phyloP scores from a whole-genome alignment of 2,888 invertebrate species.

The Dicycla oo region DNA sequence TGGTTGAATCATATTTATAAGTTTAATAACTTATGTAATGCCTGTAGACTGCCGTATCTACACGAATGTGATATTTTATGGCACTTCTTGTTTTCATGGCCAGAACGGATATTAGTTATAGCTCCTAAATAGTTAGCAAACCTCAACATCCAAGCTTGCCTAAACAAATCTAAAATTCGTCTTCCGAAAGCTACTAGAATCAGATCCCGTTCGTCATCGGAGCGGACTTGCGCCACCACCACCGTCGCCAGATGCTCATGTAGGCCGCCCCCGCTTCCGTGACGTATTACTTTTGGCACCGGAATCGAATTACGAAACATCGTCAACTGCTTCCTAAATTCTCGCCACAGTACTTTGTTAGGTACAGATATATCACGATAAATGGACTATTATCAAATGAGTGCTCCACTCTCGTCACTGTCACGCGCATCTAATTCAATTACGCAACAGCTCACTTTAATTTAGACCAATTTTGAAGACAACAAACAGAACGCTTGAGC shows the following conservation, averaged over 20 bases:
- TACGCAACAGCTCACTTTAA: slow-evolving; percentile 70
- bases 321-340: slow-evolving; percentile 62
- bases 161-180: slow-evolving; percentile 56
- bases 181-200: slow-evolving; percentile 40
- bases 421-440: slow-evolving; percentile 72
- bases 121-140: slow-evolving; percentile 7
- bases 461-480: slow-evolving; percentile 76
- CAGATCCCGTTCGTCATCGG: slow-evolving; percentile 52
- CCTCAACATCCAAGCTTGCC: slow-evolving; percentile 40
- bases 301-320: slow-evolving; percentile 71
- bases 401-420: slow-evolving; percentile 47
- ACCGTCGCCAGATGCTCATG: slow-evolving; percentile 66
- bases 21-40: background rate
- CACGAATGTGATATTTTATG: background rate
- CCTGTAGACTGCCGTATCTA: background rate
- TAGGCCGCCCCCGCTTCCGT: slow-evolving; percentile 67
- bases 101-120: slow-evolving; percentile 23
- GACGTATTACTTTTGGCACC: slow-evolving; percentile 79
- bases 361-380: slow-evolving; percentile 32
- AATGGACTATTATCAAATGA: slow-evolving; percentile 36
- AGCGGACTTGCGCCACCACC: slow-evolving; percentile 41
- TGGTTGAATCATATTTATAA: slow-evolving; percentile 8
- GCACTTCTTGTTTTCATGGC: slow-evolving; percentile 4
- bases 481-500: slow-evolving; percentile 65
- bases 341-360: slow-evolving; percentile 14